phyloP scores from a whole-genome alignment of 2,113 vertebrate species.

The Oriolus oriolus region DNA sequence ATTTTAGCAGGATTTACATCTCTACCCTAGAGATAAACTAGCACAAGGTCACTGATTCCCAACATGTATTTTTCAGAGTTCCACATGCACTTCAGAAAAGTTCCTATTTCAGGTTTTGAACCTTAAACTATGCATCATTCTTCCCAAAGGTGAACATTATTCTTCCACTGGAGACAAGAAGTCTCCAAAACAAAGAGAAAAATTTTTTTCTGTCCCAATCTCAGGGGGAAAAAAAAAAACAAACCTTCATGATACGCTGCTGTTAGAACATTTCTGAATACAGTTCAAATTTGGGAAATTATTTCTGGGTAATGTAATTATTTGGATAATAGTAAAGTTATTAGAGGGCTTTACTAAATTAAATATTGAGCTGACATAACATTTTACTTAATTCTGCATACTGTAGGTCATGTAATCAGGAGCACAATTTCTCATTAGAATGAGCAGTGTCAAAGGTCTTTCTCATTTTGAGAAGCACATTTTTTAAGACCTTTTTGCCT shows the following conservation, averaged over 20 bases:
- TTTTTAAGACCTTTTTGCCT: neutral
- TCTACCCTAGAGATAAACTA: neutral
- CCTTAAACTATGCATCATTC: neutral
- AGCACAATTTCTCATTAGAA: neutral
- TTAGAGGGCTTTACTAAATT: neutral
- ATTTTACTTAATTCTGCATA: neutral
- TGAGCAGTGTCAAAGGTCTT: neutral
- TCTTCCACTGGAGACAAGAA: neutral
- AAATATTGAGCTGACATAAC: neutral
- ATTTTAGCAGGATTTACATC: neutral
- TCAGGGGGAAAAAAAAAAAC: neutral
- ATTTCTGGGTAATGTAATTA: neutral
- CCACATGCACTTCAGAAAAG: neutral
- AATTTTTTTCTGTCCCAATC: neutral
- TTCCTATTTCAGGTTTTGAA: neutral
- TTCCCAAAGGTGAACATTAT: neutral
- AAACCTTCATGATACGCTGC: neutral
- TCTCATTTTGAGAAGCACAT: neutral
- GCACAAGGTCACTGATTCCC: neutral
- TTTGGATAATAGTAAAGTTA: neutral
- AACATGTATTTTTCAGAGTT: fast-evolving
- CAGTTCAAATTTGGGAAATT: neutral
- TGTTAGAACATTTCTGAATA: neutral
- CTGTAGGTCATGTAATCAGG: neutral
- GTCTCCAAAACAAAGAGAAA: neutral